Evolutionary conservation across 2,113 vertebrate genomes (phyloP).

Genomic region (Ornithorhynchus anatinus): DNA sequence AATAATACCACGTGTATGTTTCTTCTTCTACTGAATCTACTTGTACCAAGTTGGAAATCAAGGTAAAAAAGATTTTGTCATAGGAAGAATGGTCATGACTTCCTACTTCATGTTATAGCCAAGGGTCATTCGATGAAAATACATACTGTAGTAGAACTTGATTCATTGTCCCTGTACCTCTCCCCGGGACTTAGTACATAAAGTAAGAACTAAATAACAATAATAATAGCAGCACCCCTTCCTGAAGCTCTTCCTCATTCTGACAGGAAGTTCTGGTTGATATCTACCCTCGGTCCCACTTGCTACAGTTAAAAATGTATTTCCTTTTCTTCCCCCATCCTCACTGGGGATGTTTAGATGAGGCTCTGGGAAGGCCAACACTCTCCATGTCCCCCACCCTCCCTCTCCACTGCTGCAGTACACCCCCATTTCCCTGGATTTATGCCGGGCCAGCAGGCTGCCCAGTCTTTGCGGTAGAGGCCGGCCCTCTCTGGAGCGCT

Average conservation of each 20-base stretch:
- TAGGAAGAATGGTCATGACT: too few species aligned
- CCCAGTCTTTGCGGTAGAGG: too few species aligned
- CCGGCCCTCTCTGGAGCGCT: background rate
- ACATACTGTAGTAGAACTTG: too few species aligned
- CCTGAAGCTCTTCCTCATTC: background rate
- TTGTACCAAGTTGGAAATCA: too few species aligned
- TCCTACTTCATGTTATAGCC: too few species aligned
- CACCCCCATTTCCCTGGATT: background rate
- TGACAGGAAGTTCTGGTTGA: background rate
- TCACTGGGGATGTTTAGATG: background rate
- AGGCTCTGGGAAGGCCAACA: background rate
- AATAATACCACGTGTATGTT: too few species aligned
- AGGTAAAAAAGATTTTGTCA: too few species aligned
- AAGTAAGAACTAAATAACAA: too few species aligned
- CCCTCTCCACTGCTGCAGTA: background rate
- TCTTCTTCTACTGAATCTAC: too few species aligned
- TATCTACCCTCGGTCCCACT: background rate
- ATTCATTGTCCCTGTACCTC: too few species aligned
- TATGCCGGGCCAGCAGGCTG: background rate
- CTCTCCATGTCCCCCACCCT: rapidly evolving
- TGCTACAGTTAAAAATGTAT: background rate
- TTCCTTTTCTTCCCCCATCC: background rate
- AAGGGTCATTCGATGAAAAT: too few species aligned
- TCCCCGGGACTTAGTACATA: too few species aligned
- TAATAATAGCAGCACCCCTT: background rate